Conservation (phyloP, 2,113 vertebrate genomes). For the Hoplias malabaricus region DNA sequence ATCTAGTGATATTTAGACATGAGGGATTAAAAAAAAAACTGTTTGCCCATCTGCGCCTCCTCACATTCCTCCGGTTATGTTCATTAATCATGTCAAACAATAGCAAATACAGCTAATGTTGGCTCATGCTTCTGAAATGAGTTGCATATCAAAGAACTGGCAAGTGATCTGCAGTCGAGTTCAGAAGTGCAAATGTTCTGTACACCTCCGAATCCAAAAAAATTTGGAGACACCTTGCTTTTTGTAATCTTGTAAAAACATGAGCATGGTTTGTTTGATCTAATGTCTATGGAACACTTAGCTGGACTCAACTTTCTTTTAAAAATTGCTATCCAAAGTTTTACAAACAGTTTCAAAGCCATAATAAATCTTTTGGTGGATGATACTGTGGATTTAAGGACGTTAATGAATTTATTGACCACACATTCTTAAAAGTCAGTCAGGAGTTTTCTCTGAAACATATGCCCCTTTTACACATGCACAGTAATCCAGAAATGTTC, state of each 20-base stretch:
- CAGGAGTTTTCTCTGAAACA: too few relatives aligned
- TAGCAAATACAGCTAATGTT: conserved; percentile 19
- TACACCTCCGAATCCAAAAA: too few relatives aligned
- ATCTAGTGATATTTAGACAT: conserved; percentile 10
- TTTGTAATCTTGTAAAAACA: background rate
- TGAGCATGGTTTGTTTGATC: background rate
- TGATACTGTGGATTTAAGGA: too few relatives aligned
- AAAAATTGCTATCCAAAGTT: too few relatives aligned
- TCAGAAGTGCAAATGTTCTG: conserved; percentile 8
- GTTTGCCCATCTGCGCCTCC: background rate
- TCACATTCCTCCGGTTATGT: background rate
- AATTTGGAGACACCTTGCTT: background rate
- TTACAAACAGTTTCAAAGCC: too few relatives aligned
- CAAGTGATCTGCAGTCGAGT: background rate
- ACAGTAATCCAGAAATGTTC: too few relatives aligned
- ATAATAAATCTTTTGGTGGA: too few relatives aligned
- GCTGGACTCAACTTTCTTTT: too few relatives aligned
- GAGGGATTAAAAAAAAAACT: conserved; percentile 18
- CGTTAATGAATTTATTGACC: too few relatives aligned
- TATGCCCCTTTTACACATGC: too few relatives aligned
- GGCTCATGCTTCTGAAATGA: background rate
- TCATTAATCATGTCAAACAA: conserved; percentile 24
- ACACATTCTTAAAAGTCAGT: too few relatives aligned
- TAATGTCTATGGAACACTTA: too few relatives aligned
- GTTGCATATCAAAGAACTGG: conserved; percentile 9